A percentile compares a stretch with the other conserved stretches of the same genome.
Evolutionary conservation across 2,113 vertebrate species (phyloP).

Genomic region (Grantiella picta): DNA sequence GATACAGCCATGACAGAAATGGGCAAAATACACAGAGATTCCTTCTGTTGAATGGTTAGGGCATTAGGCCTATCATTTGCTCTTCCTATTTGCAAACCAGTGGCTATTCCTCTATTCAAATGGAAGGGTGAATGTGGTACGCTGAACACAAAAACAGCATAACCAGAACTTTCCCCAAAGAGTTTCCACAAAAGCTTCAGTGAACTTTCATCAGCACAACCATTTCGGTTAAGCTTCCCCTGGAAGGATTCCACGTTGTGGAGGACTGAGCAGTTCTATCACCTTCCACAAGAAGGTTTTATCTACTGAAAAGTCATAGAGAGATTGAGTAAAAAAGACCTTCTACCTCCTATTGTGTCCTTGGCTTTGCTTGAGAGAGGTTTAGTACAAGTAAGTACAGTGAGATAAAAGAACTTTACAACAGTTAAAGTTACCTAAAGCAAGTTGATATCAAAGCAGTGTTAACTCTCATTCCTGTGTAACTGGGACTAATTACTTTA

Average conservation of each 20-base stretch:
- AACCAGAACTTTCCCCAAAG: not conserved
- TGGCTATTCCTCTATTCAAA: not conserved
- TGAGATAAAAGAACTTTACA: not conserved
- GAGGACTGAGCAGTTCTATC: not conserved
- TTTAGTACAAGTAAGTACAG: not conserved
- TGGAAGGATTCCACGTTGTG: not conserved
- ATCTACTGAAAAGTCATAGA: not conserved
- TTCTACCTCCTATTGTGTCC: not conserved
- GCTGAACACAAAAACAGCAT: not conserved
- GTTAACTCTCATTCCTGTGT: not conserved
- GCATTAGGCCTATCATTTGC: not conserved
- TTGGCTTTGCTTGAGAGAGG: not conserved
- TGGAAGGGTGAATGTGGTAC: not conserved
- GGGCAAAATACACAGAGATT: not conserved
- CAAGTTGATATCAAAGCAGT: not conserved
- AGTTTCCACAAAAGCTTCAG: not conserved
- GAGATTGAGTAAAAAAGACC: not conserved
- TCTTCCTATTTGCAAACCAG: not conserved
- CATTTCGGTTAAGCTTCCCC: not conserved
- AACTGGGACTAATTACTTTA: not conserved
- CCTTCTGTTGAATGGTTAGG: not conserved
- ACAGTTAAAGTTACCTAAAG: not conserved
- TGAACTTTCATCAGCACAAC: not conserved
- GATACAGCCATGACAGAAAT: not conserved
- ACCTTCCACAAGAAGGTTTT: not conserved